Base-by-base conservation (phyloP, 2,797 vertebrate genomes). In the Adrianichthys oophorus region DNA sequence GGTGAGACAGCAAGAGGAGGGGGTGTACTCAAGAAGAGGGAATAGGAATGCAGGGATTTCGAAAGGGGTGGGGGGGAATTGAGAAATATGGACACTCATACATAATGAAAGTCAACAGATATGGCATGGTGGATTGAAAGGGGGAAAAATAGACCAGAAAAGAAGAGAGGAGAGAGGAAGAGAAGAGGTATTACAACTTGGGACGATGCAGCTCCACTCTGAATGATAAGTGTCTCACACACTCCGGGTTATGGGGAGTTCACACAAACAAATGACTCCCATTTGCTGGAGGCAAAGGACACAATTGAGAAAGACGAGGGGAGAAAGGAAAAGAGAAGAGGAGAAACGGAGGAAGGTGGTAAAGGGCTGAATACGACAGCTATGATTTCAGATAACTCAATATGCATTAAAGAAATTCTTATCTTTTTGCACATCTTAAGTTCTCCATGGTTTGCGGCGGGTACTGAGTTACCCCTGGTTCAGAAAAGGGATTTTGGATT, bases 271-370 rank as follows among this genome's bases (percentile, higher is more conserved):
- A 91, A 92, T 92, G 90, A 91, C 89, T 90, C 86, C 89, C 87
- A 93, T 93, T 92, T 91, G 93, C 93, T 92, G 93, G 93, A 87
- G 86, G 87, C 83, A 84, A 87, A 86, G 82, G 88, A 90, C 87
- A 86, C 87, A 87, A 87, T 87, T 82, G 86, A 89, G 85, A 84
- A 84, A 68, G 85, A 81, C 74, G 68, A 73, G 72, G 74, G 5
- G 60, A 64, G 65, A 52, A 76, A 78, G 68, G 62, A 63, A 63
- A 62, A 51, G 62, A 70, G 76, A 71, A 43, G 63, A 63, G 49
- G 48, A 65, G 49, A 49, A 58, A 54, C 17, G 48, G 32, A 42
- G 43, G 42, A 52, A 32, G 46, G 72, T 56, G 67, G 55, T 42
- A 71, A 67, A 56, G 58, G 69, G 52, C 72, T 71, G 81, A 85